Base-by-base conservation (phyloP, 2,888 invertebrate species). In the Trissolcus japonicus region DNA sequence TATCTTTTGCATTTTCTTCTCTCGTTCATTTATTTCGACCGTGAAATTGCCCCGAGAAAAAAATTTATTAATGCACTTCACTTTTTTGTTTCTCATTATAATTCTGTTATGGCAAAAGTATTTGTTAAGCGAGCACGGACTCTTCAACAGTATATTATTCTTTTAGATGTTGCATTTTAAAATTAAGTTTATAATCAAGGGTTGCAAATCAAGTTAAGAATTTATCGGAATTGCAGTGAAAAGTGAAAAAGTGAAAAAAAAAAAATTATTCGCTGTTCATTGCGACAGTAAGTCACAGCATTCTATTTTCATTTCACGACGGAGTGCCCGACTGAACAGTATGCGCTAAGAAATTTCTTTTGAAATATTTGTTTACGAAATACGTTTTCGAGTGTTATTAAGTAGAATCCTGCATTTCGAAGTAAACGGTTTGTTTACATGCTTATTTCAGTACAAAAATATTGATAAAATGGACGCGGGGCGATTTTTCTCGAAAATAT, bases 221-320 rank as follows among this genome's bases (percentile, higher is more conserved):
- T 1, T 1, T 16, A 46, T 46, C 4, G 14, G 0, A n/a, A 46
- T 46, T 1, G 14, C 57, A 67, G 53, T 54, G n/a, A 50, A 59
- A 43, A 67, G 25, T 66, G n/a, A 21, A 17, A 57, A 29, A 14
- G 19, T 54, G 56, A 40, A 50, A 48, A 43, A 60, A 50, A 21
- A 51, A 53, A 43, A 56, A 56, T 66, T 66, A 48, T 55, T 55
- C 48, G n/a, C n/a, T 48, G 56, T 54, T 65, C 48, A 65, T 65
- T 65, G 65, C 46, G 56, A 65, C 16, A 65, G 48, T 65, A 48
- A 65, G 56, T 65, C 48, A 65, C 48, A n/a, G 65, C 56, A 56
- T 65, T 56, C 19, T 56, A 35, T 65, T 48, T 59, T 59, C 25
- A 43, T 46, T 46, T 46, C 14, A 16, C 46, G 46, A 43, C 46